Evolutionary conservation across 2,888 invertebrate species (phyloP).

Genomic region (Drosophila mimetica): DNA sequence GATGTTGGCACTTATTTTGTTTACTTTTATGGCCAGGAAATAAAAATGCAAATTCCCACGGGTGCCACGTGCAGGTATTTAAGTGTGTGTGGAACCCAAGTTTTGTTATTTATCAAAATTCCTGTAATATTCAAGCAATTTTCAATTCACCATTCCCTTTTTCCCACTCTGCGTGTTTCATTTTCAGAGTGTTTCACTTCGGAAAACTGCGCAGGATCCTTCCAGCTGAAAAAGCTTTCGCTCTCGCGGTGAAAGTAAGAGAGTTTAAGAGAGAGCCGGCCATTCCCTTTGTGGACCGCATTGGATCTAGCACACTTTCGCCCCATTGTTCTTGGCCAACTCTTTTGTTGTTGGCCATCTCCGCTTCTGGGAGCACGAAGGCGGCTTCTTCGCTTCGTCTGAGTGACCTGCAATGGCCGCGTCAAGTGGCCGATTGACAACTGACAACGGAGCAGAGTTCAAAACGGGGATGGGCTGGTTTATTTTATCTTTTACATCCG

Average conservation of each 20-base stretch:
- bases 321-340: slow-evolving; percentile 23
- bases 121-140: slow-evolving; percentile 9
- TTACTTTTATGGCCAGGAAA: slow-evolving; percentile 30
- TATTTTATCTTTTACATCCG: slow-evolving; percentile 7
- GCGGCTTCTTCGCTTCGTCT: slow-evolving; percentile 23
- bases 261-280: slow-evolving; percentile 10
- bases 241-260: slow-evolving; percentile 7
- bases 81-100: slow-evolving; percentile 48
- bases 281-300: slow-evolving; percentile 52
- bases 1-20: slow-evolving; percentile 15
- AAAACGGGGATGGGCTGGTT: slow-evolving; percentile 7
- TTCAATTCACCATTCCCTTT: slow-evolving; percentile 18
- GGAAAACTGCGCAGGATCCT: slow-evolving; percentile 48
- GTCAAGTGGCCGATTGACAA: slow-evolving; percentile 41
- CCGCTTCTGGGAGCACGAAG: slow-evolving; percentile 9
- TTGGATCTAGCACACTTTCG: slow-evolving; percentile 56
- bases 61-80: slow-evolving; percentile 37
- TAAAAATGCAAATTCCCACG: slow-evolving; percentile 34
- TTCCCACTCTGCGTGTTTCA: slow-evolving; percentile 3
- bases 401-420: slow-evolving; percentile 42
- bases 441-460: slow-evolving; percentile 18
- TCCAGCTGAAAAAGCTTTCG: slow-evolving; percentile 48
- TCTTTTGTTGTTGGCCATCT: slow-evolving; percentile 24
- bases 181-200: slow-evolving; percentile 26
- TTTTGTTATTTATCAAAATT: slow-evolving; percentile 30